Conservation (phyloP, 2,797 vertebrate genomes). For the Sorex maritimensis region DNA sequence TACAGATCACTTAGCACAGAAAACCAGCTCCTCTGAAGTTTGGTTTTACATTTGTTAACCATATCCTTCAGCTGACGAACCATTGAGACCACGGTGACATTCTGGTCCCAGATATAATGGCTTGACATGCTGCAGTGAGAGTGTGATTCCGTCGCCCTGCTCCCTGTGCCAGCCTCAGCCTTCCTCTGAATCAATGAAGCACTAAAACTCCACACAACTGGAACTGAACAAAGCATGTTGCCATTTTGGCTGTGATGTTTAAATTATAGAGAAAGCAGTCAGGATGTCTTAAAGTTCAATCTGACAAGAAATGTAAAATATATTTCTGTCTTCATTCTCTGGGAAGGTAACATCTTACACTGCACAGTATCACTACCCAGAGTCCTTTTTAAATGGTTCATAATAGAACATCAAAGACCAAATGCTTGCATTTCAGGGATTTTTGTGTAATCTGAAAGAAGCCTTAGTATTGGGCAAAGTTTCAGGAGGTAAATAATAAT, state of each 20-base stretch:
- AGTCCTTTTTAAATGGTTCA: conserved; percentile 63
- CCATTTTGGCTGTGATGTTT: conserved; percentile 91
- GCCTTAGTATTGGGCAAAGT: conserved; percentile 28
- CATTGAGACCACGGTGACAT: conserved; percentile 95
- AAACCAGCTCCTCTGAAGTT: conserved; percentile 94
- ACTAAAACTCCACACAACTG: conserved; percentile 89
- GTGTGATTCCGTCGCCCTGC: conserved; percentile 89
- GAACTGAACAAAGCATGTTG: conserved; percentile 90
- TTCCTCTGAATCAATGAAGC: conserved; percentile 88
- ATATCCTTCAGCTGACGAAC: conserved; percentile 96
- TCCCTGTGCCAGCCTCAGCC: conserved; percentile 86
- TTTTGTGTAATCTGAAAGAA: background rate
- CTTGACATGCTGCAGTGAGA: conserved; percentile 93
- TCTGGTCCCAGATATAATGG: conserved; percentile 93
- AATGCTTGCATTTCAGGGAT: background rate
- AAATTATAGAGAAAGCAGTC: conserved; percentile 88
- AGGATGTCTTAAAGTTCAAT: conserved; percentile 91
- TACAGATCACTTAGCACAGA: conserved; percentile 99
- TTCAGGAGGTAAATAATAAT: background rate
- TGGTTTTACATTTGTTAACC: conserved; percentile 97
- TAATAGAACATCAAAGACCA: conserved; percentile 44
- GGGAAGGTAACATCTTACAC: conserved; percentile 86
- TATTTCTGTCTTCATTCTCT: conserved; percentile 86
- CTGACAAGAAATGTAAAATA: conserved; percentile 91
- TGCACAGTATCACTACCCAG: conserved; percentile 34